Percentiles rank a stretch among this genome's conserved stretches.
phyloP scores from a whole-genome alignment of 2,113 vertebrate genomes.

The Petrocephalus zakoni region DNA sequence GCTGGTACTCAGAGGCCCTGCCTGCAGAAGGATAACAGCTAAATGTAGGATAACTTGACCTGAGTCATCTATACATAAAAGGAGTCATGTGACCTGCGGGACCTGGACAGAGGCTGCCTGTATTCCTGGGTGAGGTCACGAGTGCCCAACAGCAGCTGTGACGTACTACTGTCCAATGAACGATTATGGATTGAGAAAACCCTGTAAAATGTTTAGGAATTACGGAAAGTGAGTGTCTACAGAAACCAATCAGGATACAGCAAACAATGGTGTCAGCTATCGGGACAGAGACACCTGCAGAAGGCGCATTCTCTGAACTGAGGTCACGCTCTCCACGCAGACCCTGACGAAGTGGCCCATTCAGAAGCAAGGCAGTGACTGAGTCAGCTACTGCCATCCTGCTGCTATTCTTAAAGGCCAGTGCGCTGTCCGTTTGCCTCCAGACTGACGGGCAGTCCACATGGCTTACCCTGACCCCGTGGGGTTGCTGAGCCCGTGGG shows the following conservation, averaged over 20 bases:
- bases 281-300: neutral
- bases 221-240: neutral
- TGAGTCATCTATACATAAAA: neutral
- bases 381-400: constrained; percentile 9
- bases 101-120: neutral
- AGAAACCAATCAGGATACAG: neutral
- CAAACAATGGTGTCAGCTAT: neutral
- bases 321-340: neutral
- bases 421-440: neutral
- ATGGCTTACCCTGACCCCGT: neutral
- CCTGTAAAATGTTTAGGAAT: neutral
- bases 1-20: neutral
- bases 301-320: neutral
- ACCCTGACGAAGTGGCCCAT: neutral
- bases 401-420: constrained; percentile 17
- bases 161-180: neutral
- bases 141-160: neutral
- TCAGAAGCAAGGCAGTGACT: neutral
- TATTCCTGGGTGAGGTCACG: neutral
- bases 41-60: neutral
- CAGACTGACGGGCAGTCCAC: neutral
- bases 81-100: neutral
- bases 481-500: neutral
- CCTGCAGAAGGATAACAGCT: neutral
- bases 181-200: neutral